Evolutionary conservation across 2,888 invertebrate species (phyloP).

Genomic region (Eupithecia exiguata): DNA sequence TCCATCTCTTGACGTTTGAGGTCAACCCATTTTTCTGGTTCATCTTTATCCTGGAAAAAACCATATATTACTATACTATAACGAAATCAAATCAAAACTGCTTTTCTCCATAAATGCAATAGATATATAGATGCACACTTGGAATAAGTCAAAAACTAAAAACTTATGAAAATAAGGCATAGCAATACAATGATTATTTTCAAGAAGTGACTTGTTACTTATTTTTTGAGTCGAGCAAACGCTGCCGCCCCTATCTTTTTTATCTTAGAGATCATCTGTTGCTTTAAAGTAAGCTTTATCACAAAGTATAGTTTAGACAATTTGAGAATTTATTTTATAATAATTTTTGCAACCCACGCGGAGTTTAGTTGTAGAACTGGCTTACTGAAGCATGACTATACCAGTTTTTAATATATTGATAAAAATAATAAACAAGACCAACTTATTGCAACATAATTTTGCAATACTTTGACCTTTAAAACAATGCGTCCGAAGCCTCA

Average conservation of each 20-base stretch:
- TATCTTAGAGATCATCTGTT: background rate
- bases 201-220: background rate
- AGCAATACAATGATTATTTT: too few species aligned
- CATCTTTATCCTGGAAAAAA: constrained; percentile 92
- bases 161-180: too few species aligned
- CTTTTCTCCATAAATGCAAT: too few species aligned
- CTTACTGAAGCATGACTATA: background rate
- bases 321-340: background rate
- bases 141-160: too few species aligned
- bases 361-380: background rate
- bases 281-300: background rate
- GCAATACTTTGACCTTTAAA: background rate
- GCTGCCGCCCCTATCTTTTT: background rate
- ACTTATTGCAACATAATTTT: background rate
- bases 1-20: constrained; percentile 95
- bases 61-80: background rate
- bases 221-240: background rate
- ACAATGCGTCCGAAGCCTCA: too few species aligned
- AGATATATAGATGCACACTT: too few species aligned
- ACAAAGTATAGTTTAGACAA: background rate
- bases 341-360: background rate
- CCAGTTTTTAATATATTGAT: background rate
- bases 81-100: too few species aligned
- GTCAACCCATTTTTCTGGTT: constrained; percentile 96
- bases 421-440: background rate